Evolutionary conservation across 2,888 invertebrate genomes (phyloP).

Genomic region (Cephonodes hylas): DNA sequence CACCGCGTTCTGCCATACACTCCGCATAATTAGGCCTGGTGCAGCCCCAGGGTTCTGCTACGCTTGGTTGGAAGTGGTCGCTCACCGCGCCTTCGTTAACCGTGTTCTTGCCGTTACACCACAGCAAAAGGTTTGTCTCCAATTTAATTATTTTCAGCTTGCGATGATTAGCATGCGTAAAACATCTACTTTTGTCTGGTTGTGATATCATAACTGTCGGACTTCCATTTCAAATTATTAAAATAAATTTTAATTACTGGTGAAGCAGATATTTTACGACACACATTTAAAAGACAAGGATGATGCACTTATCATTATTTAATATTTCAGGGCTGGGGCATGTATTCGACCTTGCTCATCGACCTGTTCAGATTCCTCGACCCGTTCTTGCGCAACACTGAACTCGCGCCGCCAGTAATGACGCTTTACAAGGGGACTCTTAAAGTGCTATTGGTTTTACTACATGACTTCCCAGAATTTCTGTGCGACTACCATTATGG

Average conservation of each 20-base stretch:
- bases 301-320: neutral
- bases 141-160: too few species aligned
- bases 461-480: conserved; percentile 99
- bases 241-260: too few species aligned
- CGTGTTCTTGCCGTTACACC: conserved; percentile 94
- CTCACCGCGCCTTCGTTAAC: conserved; percentile 97
- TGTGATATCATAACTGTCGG: too few species aligned
- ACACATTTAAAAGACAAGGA: neutral
- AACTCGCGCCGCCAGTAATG: conserved; percentile 96
- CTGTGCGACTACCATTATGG: conserved; percentile 99
- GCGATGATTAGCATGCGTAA: too few species aligned
- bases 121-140: conserved; percentile 87
- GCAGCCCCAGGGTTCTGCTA: conserved; percentile 98
- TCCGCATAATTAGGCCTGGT: conserved; percentile 95
- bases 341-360: conserved; percentile 97
- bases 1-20: conserved; percentile 97
- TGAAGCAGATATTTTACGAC: too few species aligned
- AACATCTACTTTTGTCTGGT: neutral
- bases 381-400: conserved; percentile 98
- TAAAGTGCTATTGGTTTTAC: conserved; percentile 94
- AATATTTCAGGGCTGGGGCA: conserved; percentile 90
- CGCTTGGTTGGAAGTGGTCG: conserved; percentile 98
- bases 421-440: conserved; percentile 97
- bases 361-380: conserved; percentile 98
- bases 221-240: too few species aligned